phyloP scores from a whole-genome alignment of 2,797 vertebrate species.

The Falco novaeseelandiae region DNA sequence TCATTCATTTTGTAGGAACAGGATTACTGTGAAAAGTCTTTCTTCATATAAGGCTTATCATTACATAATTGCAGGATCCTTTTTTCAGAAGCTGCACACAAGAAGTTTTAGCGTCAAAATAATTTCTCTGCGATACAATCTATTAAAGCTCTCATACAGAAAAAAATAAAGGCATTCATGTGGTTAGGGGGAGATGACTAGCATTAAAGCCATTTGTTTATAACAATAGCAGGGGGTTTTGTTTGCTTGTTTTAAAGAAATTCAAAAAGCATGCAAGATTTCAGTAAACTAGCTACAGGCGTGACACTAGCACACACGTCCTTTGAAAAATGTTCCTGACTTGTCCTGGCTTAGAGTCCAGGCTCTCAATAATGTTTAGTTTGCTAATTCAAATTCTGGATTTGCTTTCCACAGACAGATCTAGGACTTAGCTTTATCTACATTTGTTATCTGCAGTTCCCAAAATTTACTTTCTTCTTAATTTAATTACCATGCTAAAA shows the following conservation, averaged over 20 bases:
- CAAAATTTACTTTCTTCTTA: neutral
- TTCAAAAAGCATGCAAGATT: neutral
- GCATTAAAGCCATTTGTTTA: neutral
- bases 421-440: neutral
- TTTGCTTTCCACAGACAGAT: neutral
- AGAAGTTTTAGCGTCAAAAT: neutral
- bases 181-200: neutral
- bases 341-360: neutral
- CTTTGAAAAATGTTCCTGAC: neutral
- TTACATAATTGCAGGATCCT: neutral
- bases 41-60: neutral
- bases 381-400: neutral
- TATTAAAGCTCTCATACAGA: neutral
- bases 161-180: neutral
- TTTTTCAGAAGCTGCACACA: neutral
- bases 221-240: neutral
- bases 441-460: neutral
- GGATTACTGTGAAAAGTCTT: neutral
- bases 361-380: neutral
- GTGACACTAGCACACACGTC: neutral
- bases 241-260: neutral
- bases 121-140: neutral
- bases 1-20: rapidly evolving
- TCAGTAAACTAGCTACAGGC: neutral
- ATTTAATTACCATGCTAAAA: constrained; percentile 12